Evolutionary conservation across 1,140 invertebrate species (phyloP), one percentile per base, ranked within the genome.

Genomic region (Solen grandis): DNA sequence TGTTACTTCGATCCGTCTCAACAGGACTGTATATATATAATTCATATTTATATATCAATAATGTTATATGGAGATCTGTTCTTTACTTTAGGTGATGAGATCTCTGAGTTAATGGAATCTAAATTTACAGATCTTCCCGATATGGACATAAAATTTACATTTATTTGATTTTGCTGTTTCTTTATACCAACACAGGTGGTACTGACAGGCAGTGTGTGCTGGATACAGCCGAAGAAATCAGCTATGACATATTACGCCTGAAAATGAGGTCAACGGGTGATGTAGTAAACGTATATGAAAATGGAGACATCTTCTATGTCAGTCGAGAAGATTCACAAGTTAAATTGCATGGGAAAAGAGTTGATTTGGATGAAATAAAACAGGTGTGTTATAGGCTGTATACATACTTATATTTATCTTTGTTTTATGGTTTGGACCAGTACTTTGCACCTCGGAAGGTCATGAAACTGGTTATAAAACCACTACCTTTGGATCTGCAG

Each of bases 291-390:
- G 55, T 90, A 16, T 60, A 80, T 22, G 84, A 90, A 36, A 88
- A 91, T 69, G 93, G 93, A 5, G 90, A 89, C 60, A 91, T 96
- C n/a, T 94, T 94, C 85, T 96, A 94, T 83, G 92, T 94, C 84
- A 94, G 95, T 14, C 93, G 96, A 68, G 93, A 90, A 82, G 95
- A 96, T 92, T 93, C 94, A 80, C 89, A 94, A 50, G 92, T 96
- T n/a, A 97, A 97, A 92, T 92, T 95, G 89, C 94, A 95, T 91
- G 96, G 96, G 1, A 93, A 94, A 82, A 95, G 95, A 90, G 86
- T 96, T 25, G 93, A 94, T 87, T 89, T 96, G 35, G 85, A 91
- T 35, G 88, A 93, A 63, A 93, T 96, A 59, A 94, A 96, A 91
- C 88, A 91, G 84, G 91, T 92, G 65, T 90, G 65, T 63, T 19